Evolutionary conservation across 2,113 vertebrate species (phyloP).

Genomic region (Megaceryle maxima): DNA sequence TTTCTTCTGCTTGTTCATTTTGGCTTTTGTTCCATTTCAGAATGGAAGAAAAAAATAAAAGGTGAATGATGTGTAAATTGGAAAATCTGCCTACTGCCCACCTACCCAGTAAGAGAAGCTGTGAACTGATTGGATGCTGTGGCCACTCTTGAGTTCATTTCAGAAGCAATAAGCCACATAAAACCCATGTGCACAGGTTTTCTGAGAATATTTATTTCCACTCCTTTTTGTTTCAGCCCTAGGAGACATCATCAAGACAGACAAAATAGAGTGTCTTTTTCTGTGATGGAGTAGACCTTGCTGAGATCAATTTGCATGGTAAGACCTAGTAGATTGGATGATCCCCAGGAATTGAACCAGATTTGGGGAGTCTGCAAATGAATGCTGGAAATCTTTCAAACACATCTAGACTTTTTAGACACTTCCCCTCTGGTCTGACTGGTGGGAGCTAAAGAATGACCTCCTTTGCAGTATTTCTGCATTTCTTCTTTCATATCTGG

Average conservation of each 20-base stretch:
- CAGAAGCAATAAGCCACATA: neutral
- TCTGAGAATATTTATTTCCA: neutral
- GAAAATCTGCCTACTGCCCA: neutral
- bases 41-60: neutral
- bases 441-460: constrained; percentile 9
- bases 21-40: neutral
- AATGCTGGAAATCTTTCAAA: constrained; percentile 42
- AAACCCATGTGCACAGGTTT: neutral
- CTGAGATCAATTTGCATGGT: constrained; percentile 16
- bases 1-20: neutral
- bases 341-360: constrained; percentile 30
- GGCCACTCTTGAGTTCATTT: neutral
- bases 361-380: neutral
- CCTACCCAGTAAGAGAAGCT: neutral
- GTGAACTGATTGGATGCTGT: neutral
- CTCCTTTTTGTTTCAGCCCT: neutral
- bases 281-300: neutral
- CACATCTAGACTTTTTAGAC: neutral
- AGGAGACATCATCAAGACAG: neutral
- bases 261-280: neutral
- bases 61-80: neutral
- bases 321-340: neutral
- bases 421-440: neutral
- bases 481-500: constrained; percentile 52
- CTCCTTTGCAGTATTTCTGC: constrained; percentile 44